Evolutionary conservation across 2,113 vertebrate species (phyloP), one percentile per base, ranked within the genome.

Genomic region (Vulpes vulpes): DNA sequence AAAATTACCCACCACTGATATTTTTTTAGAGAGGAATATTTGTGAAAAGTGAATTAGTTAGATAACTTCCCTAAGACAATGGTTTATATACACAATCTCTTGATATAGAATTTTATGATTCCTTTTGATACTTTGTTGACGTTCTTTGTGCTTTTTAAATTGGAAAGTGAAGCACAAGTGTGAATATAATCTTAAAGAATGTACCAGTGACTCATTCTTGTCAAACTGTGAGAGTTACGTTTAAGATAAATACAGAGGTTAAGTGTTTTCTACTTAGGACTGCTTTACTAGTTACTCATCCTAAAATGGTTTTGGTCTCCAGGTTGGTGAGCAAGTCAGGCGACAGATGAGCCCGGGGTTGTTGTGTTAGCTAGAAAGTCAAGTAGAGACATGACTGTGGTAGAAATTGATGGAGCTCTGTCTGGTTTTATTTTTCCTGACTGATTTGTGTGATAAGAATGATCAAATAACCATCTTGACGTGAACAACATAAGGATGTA

Each of bases 91-190:
- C 25, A 73, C 5, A 11, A 80, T 79, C 71, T 89, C 16, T 64
- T 30, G 16, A 93, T 60, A 74, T 74, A 43, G 51, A 81, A 78
- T 49, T 69, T 27, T 20, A 17, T 20, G 38, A 55, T 76, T 82
- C 19, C 35, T 19, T 89, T 90, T 60, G 35, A 89, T 59, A 7
- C 22, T 78, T 91, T 53, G 23, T 4, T 60, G 32, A 49, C 76
- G 12, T 78, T 86, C 57, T 92, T 67, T 88, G 59, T 89, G 38
- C 51, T 76, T 69, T 87, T 94, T 38, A 88, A 93, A 38, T 53
- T 0, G 1, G 25, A 62, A 59, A 20, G 76, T 80, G 49, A 89
- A 67, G 2, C 10, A 23, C 23, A 17, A 22, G 51, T 81, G 49
- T 84, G 12, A 59, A 65, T 14, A 3, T 38, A 53, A 35, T 51